Evolutionary conservation across 1,140 invertebrate species (phyloP).

Genomic region (Lepidostoma basale): DNA sequence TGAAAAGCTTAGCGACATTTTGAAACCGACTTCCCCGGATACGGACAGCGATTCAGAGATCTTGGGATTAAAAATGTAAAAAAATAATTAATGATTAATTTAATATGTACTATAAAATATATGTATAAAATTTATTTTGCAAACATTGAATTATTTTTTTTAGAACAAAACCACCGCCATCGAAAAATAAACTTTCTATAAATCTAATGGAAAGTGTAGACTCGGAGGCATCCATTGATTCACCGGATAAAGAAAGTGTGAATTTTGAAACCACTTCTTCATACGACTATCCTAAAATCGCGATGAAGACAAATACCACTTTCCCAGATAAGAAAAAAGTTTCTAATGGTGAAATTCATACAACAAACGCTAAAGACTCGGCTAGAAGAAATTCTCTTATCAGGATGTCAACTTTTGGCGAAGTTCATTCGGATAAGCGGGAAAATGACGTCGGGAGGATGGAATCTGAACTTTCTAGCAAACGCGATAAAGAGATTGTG

Average conservation of each 20-base stretch:
- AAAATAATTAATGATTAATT: conserved; percentile 1
- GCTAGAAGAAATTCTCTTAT: conserved; percentile 17
- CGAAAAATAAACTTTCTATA: conserved; percentile 60
- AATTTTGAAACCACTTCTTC: conserved; percentile 50
- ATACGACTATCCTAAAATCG: background rate
- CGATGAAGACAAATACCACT: background rate
- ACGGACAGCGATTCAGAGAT: conserved; percentile 51
- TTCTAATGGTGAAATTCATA: background rate
- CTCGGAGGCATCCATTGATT: conserved; percentile 59
- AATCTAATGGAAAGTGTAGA: conserved; percentile 61
- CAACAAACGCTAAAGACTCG: conserved; percentile 7
- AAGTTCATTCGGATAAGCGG: conserved; percentile 40
- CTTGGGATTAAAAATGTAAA: conserved; percentile 18
- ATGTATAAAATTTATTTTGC: background rate
- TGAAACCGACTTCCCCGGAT: conserved; percentile 49
- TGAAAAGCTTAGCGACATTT: conserved; percentile 58
- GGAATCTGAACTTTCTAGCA: conserved; percentile 19
- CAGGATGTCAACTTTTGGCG: conserved; percentile 26
- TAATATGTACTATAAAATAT: no score
- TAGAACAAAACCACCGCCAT: conserved; percentile 57
- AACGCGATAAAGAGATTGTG: conserved; percentile 35
- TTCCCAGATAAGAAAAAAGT: background rate
- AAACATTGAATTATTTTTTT: conserved; percentile 9
- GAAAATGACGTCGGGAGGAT: conserved; percentile 39
- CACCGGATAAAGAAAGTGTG: conserved; percentile 56